These are phyloP conservation scores for Mellilla xanthometata DNA, from an alignment of 2,888 invertebrate species.

Conservation along the genomic window DNA sequence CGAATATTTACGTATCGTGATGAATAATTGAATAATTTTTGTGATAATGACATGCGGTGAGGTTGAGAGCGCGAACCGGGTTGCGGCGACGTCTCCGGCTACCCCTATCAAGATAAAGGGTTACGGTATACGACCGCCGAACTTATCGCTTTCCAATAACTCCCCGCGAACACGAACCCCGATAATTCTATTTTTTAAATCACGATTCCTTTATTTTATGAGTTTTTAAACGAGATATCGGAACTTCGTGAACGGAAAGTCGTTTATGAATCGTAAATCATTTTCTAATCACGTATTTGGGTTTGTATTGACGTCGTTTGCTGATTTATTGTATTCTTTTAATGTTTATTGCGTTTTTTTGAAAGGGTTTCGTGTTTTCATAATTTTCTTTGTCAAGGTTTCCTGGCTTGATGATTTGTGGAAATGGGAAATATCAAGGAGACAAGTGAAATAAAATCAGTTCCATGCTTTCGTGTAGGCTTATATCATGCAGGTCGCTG, in stretches of 20 bases:
- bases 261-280: conserved; percentile 32
- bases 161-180: conserved; percentile 62
- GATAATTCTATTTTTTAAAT: conserved; percentile 41
- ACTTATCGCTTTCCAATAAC: conserved; percentile 72
- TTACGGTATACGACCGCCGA: conserved; percentile 47
- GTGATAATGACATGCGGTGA: conserved; percentile 62
- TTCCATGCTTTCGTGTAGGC: too few relatives aligned
- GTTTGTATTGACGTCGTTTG: conserved; percentile 24
- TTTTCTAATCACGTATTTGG: conserved; percentile 29
- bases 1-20: conserved; percentile 36
- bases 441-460: too few relatives aligned
- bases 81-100: conserved; percentile 60
- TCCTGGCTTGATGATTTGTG: background rate
- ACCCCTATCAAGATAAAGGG: conserved; percentile 77
- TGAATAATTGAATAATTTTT: conserved; percentile 68
- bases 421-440: too few relatives aligned
- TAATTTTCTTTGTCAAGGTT: conserved; percentile 10
- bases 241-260: conserved; percentile 19
- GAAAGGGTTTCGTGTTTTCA: conserved; percentile 13
- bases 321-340: conserved; percentile 19
- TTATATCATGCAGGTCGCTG: too few relatives aligned
- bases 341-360: conserved; percentile 19
- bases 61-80: conserved; percentile 28
- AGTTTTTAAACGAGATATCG: conserved; percentile 36
- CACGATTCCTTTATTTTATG: conserved; percentile 38